Evolutionary conservation across 2,113 vertebrate genomes (phyloP).

Genomic region (Thunnus thynnus): DNA sequence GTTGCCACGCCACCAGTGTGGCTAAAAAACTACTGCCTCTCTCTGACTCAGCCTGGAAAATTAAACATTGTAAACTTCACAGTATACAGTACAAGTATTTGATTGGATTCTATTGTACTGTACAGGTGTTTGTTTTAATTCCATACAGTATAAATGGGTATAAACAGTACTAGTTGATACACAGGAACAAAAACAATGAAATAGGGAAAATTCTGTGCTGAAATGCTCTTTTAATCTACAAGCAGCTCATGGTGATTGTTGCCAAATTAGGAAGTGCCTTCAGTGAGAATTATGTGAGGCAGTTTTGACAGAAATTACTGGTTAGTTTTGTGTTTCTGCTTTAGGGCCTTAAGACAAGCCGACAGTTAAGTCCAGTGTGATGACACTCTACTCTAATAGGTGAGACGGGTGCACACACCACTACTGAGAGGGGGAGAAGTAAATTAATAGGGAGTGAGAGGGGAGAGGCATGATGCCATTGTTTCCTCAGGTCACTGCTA

Average conservation of each 20-base stretch:
- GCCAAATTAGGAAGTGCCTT: constrained; percentile 2
- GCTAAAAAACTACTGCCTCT: not conserved
- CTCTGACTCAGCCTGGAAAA: not conserved
- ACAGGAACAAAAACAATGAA: not conserved
- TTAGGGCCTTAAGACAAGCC: not conserved
- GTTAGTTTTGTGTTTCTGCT: constrained; percentile 21
- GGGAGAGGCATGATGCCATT: constrained; percentile 24
- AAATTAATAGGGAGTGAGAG: constrained; percentile 27
- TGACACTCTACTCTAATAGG: constrained; percentile 4
- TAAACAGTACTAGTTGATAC: too few relatives aligned
- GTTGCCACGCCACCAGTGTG: too few relatives aligned
- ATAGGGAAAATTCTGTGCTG: not conserved
- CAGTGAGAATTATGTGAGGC: not conserved
- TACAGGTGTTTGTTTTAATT: not conserved
- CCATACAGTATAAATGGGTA: not conserved
- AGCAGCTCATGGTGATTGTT: not conserved
- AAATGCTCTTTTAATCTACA: not conserved
- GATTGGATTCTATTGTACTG: not conserved
- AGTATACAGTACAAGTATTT: not conserved
- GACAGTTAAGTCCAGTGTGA: not conserved
- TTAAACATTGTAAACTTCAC: not conserved
- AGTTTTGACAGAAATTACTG: constrained; percentile 17
- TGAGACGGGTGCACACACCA: not conserved
- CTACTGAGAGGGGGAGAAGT: constrained; percentile 15
- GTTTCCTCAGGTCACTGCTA: constrained; percentile 38